These are phyloP conservation scores for Drosophila ogumai DNA, from an alignment of 1,140 invertebrate genomes.

Conservation along the genomic window DNA sequence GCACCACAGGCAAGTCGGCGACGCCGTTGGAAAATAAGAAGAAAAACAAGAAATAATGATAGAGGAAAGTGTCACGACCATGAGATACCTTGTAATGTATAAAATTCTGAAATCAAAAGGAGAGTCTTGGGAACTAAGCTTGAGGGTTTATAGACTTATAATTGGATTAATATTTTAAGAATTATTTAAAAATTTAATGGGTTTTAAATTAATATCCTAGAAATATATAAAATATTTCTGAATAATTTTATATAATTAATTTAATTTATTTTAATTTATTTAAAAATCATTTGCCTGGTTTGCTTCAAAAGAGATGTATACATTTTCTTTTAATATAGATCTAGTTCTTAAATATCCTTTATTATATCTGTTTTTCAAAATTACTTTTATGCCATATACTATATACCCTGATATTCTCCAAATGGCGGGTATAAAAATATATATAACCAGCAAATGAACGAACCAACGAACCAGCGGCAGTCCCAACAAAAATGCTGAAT, in stretches of 20 bases:
- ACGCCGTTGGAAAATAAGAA: slow-evolving; percentile 52
- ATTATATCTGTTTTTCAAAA: neutral
- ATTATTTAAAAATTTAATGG: too few species aligned
- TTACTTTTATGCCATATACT: neutral
- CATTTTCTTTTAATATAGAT: neutral
- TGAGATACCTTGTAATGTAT: neutral
- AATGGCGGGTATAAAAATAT: slow-evolving; percentile 34
- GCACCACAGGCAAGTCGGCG: slow-evolving; percentile 67
- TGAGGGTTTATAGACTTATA: too few species aligned
- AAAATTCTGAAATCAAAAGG: neutral
- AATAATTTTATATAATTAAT: neutral
- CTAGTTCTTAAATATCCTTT: neutral
- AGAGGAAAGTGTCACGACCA: neutral
- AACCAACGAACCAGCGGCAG: slow-evolving; percentile 61
- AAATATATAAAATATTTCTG: neutral
- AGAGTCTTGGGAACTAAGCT: too few species aligned
- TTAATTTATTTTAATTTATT: neutral
- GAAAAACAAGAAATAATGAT: slow-evolving; percentile 26
- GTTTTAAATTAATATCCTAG: neutral
- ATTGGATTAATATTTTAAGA: neutral
- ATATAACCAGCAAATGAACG: slow-evolving; percentile 65
- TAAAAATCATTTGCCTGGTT: neutral
- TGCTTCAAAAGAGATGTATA: neutral
- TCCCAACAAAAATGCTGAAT: slow-evolving; percentile 74
- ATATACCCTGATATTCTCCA: neutral